Conservation (phyloP, 2,797 vertebrate species). For the Dallia pectoralis region DNA sequence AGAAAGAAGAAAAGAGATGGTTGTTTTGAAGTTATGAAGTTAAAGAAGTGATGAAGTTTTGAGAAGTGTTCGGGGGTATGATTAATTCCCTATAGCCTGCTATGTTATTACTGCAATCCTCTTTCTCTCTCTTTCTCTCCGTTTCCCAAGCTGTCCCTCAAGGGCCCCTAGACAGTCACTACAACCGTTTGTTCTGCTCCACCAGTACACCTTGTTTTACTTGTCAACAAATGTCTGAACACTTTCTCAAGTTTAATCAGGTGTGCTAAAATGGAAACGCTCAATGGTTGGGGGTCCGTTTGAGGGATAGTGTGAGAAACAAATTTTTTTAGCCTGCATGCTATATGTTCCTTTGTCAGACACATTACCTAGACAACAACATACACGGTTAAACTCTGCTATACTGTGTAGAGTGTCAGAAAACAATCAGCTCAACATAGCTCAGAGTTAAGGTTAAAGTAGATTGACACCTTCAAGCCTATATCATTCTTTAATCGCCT, state of each 20-base stretch:
- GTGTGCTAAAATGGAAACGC: neutral
- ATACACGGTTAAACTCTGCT: conserved; percentile 28
- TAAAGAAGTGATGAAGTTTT: conserved; percentile 85
- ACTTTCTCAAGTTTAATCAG: neutral
- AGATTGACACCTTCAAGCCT: conserved; percentile 5
- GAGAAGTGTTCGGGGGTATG: conserved; percentile 97
- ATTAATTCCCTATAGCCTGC: conserved; percentile 95
- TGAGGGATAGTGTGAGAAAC: neutral
- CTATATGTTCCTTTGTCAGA: conserved; percentile 52
- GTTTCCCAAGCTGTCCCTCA: neutral
- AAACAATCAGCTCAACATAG: conserved; percentile 45
- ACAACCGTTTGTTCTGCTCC: conserved; percentile 8
- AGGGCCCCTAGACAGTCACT: neutral
- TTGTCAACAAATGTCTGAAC: neutral
- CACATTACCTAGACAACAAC: conserved; percentile 46
- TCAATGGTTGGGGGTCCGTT: neutral
- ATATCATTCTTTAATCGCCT: conserved; percentile 14
- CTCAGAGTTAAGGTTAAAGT: conserved; percentile 2
- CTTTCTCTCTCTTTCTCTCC: conserved; percentile 58
- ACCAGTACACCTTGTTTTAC: neutral
- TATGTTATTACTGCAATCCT: conserved; percentile 74
- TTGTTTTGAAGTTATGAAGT: conserved; percentile 85
- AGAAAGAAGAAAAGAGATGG: conserved; percentile 97
- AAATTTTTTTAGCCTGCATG: conserved; percentile 67
- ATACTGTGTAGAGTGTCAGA: conserved; percentile 11